Conservation (phyloP, 2,888 invertebrate genomes). For the Noctua janthina region DNA sequence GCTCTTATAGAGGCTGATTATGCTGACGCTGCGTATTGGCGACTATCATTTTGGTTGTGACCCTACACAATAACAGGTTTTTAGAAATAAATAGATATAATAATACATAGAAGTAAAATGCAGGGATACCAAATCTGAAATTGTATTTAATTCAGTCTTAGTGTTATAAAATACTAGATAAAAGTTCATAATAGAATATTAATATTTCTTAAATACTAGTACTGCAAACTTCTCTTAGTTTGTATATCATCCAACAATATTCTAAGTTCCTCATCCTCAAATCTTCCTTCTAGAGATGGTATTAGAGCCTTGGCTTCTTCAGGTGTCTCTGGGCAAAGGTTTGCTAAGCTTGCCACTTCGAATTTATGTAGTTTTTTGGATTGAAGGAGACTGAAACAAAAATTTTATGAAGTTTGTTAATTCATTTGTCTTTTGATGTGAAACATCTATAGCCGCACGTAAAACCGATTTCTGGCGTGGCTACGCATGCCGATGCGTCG, state of each 20-base stretch:
- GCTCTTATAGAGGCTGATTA: background rate
- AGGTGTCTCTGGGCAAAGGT: slow-evolving; percentile 99
- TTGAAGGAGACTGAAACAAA: slow-evolving; percentile 94
- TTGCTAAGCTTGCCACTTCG: slow-evolving; percentile 98
- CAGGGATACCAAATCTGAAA: slow-evolving; percentile 34
- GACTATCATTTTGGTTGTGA: background rate
- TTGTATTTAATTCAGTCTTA: slow-evolving; percentile 50
- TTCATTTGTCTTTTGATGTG: background rate
- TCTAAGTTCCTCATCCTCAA: slow-evolving; percentile 99
- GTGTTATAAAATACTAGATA: slow-evolving; percentile 7
- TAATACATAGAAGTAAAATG: slow-evolving; percentile 20
- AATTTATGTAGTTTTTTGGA: slow-evolving; percentile 99
- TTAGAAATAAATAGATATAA: background rate
- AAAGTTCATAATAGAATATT: slow-evolving; percentile 18
- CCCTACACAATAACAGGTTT: background rate
- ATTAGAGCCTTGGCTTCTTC: slow-evolving; percentile 99
- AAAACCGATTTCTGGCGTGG: too few species aligned
- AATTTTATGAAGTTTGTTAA: background rate
- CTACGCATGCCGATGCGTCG: too few species aligned
- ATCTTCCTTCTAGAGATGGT: slow-evolving; percentile 98
- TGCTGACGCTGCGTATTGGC: background rate
- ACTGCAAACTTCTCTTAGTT: slow-evolving; percentile 99
- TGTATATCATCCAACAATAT: slow-evolving; percentile 99
- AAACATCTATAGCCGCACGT: too few species aligned
- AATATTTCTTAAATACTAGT: slow-evolving; percentile 86